These are phyloP conservation scores for Eulemur macaco DNA, from an alignment of 2,113 vertebrate species.

Conservation along the genomic window DNA sequence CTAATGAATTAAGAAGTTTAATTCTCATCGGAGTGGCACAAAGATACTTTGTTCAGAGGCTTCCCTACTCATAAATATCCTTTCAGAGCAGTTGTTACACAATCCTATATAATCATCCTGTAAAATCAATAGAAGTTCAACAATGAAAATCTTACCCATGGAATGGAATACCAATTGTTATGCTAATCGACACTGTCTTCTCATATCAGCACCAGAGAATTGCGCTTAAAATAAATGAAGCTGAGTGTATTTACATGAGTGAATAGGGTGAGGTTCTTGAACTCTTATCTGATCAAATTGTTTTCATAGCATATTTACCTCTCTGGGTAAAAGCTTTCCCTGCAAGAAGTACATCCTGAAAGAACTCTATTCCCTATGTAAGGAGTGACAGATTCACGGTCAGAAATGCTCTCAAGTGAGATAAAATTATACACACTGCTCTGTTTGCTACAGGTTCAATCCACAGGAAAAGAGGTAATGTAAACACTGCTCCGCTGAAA, in stretches of 20 bases:
- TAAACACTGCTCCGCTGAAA: slow-evolving; percentile 34
- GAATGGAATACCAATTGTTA: slow-evolving; percentile 27
- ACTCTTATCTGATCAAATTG: neutral
- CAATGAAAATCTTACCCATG: slow-evolving; percentile 29
- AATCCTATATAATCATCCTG: slow-evolving; percentile 37
- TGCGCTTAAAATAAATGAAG: slow-evolving; percentile 47
- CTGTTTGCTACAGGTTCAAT: slow-evolving; percentile 52
- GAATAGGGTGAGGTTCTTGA: neutral
- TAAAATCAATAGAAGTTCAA: slow-evolving; percentile 24
- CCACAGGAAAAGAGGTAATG: slow-evolving; percentile 46
- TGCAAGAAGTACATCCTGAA: slow-evolving; percentile 42
- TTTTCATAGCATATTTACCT: slow-evolving; percentile 42
- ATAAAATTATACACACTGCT: slow-evolving; percentile 59
- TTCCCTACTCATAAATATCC: neutral
- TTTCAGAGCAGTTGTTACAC: slow-evolving; percentile 19
- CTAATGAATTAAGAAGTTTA: slow-evolving; percentile 50
- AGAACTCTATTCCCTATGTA: slow-evolving; percentile 1
- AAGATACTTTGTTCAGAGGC: neutral
- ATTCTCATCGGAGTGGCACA: slow-evolving; percentile 21
- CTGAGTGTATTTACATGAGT: neutral
- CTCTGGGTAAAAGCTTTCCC: slow-evolving; percentile 12
- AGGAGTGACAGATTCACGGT: neutral
- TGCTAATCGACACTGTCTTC: slow-evolving; percentile 40
- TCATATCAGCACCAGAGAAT: slow-evolving; percentile 13
- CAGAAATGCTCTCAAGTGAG: slow-evolving; percentile 52